Evolutionary conservation across 2,797 vertebrate genomes (phyloP).

Genomic region (Stomatorhinus walkeri): DNA sequence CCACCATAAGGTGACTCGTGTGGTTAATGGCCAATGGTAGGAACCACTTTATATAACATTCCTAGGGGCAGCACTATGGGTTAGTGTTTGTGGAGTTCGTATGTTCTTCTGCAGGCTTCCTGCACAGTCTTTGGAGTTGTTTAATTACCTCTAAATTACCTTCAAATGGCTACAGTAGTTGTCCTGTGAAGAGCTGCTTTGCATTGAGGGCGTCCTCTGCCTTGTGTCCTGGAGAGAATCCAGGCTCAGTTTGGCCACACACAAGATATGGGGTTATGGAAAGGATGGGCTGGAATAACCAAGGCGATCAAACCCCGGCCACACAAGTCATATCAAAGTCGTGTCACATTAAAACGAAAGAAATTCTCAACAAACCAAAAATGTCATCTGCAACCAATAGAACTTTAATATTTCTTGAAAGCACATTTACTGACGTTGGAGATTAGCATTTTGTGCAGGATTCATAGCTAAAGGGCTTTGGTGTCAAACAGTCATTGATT

Average conservation of each 20-base stretch:
- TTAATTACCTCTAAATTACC: not conserved
- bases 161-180: not conserved
- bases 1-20: not conserved
- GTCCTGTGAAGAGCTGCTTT: not conserved
- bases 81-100: not conserved
- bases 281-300: not conserved
- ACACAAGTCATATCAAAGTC: not conserved
- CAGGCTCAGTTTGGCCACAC: not conserved
- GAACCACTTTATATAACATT: not conserved
- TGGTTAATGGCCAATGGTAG: not conserved
- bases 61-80: not conserved
- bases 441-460: conserved; percentile 7
- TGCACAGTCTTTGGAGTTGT: not conserved
- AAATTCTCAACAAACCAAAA: conserved; percentile 2
- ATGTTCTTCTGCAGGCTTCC: not conserved
- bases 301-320: not conserved
- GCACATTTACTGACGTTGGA: conserved; percentile 6
- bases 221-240: not conserved
- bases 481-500: conserved; percentile 7
- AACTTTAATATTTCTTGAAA: conserved; percentile 14
- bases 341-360: not conserved
- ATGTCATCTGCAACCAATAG: conserved; percentile 9
- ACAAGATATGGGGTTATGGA: not conserved
- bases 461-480: conserved; percentile 8
- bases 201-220: not conserved